Base-by-base conservation (phyloP, 2,888 invertebrate genomes). In the Lithosia quadra region DNA sequence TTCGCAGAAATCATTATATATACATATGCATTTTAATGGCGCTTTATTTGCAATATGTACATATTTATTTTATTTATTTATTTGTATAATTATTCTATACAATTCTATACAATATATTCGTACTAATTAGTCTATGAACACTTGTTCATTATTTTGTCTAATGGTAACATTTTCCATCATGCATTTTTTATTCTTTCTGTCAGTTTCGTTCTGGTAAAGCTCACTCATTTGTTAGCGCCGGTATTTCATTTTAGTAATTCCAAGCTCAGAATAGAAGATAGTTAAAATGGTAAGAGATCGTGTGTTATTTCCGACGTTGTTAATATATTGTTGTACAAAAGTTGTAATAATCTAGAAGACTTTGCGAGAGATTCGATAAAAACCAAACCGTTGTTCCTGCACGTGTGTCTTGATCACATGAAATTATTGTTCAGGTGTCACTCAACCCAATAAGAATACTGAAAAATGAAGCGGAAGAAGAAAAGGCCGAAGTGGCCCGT, bases 381-480 rank as follows among this genome's bases (percentile, higher is more conserved):
- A 66, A 81, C 63, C 60, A 67, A 86, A 82, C 91, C 81, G 90
- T 80, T 90, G 89, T 81, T 75, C 71, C 59, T 76, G 87, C 92
- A 91, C 92, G 86, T 91, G 92, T 88, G 89, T 73, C 77, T 67
- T 82, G 71, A 75, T 80, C 72, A 76, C 72, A 75, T 75, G 71
- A 78, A 75, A 71, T 77, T 71, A 66, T 76, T 73, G 36, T 78
- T 70, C 84, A 98, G 97, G 97, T 97, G 86, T 97, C 98, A 76
- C 94, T 99, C 80, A 99, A 99, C 94, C 99, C 99, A 66, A 97
- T 99, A 53, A 96, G 99, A 91, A 97, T 99, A 87, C 96, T 99
- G 82, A 99, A 98, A 92, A 96, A 97, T 95, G 99, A 99, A 81
- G 99, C 99, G 0, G 99, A 99, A 90, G 99, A 99, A 93, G 99